These are phyloP conservation scores for Pseudomyrmex cubaensis DNA, from an alignment of 1,140 invertebrate species.

Conservation along the genomic window DNA sequence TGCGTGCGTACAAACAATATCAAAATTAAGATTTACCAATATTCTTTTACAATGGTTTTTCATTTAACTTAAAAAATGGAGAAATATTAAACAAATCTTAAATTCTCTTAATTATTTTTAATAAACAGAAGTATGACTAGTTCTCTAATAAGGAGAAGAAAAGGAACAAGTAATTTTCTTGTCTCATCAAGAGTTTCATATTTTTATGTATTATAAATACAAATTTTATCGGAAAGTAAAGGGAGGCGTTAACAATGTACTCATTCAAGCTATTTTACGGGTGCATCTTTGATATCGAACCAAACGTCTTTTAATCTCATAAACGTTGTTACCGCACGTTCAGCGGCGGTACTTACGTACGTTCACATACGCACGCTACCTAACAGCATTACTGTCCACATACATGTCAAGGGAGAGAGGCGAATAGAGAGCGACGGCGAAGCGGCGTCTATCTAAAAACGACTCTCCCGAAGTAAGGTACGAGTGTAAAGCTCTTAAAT, in stretches of 20 bases:
- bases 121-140: background rate
- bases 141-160: background rate
- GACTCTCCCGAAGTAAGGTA: conserved; percentile 71
- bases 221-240: conserved; percentile 32
- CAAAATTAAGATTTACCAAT: too few species aligned
- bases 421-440: conserved; percentile 8
- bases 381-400: conserved; percentile 65
- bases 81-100: too few species aligned
- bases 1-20: too few species aligned
- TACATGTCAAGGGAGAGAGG: conserved; percentile 62
- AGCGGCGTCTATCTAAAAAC: conserved; percentile 70
- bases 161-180: background rate
- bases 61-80: background rate
- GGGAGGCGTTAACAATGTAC: background rate
- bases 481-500: conserved; percentile 74
- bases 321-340: conserved; percentile 23
- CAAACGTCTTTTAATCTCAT: conserved; percentile 66
- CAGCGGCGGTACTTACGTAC: conserved; percentile 43
- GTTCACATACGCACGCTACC: conserved; percentile 63
- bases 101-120: background rate
- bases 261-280: background rate
- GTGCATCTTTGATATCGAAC: conserved; percentile 57
- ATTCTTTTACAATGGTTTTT: conserved; percentile 13
- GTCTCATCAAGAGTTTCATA: background rate
- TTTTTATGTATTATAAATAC: background rate